Evolutionary conservation across 2,888 invertebrate species (phyloP).

Genomic region (Adelognathus sp.): DNA sequence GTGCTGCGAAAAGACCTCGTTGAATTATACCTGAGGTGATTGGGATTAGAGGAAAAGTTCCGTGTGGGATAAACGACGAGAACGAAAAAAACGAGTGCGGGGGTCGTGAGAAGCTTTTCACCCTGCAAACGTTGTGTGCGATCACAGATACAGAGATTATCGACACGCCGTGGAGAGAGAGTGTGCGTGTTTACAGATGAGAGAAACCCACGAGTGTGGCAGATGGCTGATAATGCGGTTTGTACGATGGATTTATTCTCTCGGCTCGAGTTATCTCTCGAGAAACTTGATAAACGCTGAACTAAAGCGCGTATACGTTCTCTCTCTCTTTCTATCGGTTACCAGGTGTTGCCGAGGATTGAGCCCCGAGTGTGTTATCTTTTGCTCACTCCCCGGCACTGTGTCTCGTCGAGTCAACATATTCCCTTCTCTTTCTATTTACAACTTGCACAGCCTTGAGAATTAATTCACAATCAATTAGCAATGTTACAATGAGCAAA

Average conservation of each 20-base stretch:
- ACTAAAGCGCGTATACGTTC: background rate
- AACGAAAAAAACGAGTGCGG: constrained; percentile 1
- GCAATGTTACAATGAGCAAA: too few relatives aligned
- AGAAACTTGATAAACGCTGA: constrained; percentile 50
- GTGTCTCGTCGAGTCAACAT: too few relatives aligned
- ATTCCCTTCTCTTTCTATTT: too few relatives aligned
- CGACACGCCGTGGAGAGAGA: background rate
- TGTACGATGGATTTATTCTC: constrained; percentile 52
- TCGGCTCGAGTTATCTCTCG: constrained; percentile 47
- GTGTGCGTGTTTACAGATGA: background rate
- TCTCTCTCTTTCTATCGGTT: background rate
- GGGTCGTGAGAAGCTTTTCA: constrained; percentile 42
- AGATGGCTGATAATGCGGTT: constrained; percentile 54
- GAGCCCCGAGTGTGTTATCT: background rate
- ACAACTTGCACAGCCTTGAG: too few relatives aligned
- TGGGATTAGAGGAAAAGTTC: background rate
- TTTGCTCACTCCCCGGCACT: background rate
- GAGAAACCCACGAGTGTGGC: constrained; percentile 39
- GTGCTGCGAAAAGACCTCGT: background rate
- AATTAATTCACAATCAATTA: too few relatives aligned
- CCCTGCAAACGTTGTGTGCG: background rate
- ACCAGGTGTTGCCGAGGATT: background rate
- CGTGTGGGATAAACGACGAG: background rate
- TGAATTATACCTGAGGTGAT: background rate
- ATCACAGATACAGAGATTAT: constrained; percentile 19